phyloP scores from a whole-genome alignment of 2,888 invertebrate genomes.

The Cataglyphis altisquamis region DNA sequence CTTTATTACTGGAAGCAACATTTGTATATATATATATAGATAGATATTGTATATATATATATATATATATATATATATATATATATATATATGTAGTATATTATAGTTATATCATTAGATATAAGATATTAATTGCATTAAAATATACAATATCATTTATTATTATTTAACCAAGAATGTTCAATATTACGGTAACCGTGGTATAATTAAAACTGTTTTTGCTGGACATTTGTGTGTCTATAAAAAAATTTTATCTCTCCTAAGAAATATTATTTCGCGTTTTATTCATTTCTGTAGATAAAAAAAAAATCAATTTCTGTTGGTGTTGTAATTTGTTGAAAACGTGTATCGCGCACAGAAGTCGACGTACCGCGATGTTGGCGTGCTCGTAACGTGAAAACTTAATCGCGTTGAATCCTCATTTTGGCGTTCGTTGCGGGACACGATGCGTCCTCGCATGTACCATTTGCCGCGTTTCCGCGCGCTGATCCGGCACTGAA shows the following conservation, averaged over 20 bases:
- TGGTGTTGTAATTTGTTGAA: slow-evolving; percentile 11
- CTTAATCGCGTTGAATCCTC: slow-evolving; percentile 55
- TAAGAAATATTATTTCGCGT: neutral
- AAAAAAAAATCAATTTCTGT: slow-evolving; percentile 7
- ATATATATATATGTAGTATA: neutral
- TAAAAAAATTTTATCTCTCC: neutral
- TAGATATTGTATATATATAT: too few species aligned
- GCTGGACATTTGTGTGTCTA: neutral
- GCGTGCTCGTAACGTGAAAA: slow-evolving; percentile 33
- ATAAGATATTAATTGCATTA: slow-evolving; percentile 2
- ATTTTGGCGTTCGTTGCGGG: slow-evolving; percentile 37
- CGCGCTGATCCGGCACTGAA: slow-evolving; percentile 47
- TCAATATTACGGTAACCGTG: neutral
- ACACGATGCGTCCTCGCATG: slow-evolving; percentile 39
- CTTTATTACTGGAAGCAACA: neutral
- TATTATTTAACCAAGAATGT: neutral
- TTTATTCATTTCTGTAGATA: neutral
- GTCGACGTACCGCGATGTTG: slow-evolving; percentile 15
- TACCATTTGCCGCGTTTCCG: slow-evolving; percentile 35
- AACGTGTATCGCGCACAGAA: slow-evolving; percentile 20
- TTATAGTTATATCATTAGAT: neutral
- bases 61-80: too few species aligned
- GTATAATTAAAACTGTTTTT: neutral
- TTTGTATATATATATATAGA: neutral
- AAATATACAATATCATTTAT: neutral